phyloP scores from a whole-genome alignment of 1,140 invertebrate genomes.

The Drosophila sechellia region DNA sequence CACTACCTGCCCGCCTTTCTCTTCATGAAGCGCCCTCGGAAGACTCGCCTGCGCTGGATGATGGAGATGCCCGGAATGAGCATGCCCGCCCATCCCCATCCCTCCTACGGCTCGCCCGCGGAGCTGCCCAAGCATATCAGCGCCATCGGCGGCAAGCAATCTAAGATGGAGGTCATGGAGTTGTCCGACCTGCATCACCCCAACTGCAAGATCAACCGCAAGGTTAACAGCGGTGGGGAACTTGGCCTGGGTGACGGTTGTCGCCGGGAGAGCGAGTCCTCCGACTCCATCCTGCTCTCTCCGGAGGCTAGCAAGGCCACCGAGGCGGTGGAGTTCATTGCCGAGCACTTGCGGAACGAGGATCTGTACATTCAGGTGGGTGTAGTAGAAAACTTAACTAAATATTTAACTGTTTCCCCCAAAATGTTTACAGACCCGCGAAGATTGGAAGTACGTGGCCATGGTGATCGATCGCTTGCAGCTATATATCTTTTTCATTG shows the following conservation, averaged over 20 bases:
- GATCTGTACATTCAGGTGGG: constrained; percentile 97
- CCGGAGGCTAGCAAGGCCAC: constrained; percentile 97
- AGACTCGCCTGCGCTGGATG: constrained; percentile 97
- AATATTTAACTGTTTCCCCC: no score
- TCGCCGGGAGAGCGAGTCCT: constrained; percentile 94
- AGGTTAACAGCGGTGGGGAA: constrained; percentile 89
- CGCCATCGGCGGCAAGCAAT: constrained; percentile 87
- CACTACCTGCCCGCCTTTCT: constrained; percentile 94
- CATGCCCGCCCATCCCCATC: constrained; percentile 90
- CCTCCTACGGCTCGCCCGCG: constrained; percentile 91
- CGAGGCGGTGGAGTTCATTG: constrained; percentile 98
- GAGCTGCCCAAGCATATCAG: constrained; percentile 92
- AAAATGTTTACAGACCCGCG: constrained; percentile 90
- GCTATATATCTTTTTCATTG: constrained; percentile 98
- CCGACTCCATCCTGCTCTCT: constrained; percentile 94
- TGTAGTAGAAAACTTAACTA: no score
- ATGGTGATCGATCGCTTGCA: constrained; percentile 99
- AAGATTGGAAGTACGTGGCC: constrained; percentile 99
- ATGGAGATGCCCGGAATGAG: constrained; percentile 97
- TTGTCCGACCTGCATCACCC: constrained; percentile 97
- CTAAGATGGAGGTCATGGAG: constrained; percentile 96
- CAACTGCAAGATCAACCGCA: constrained; percentile 97
- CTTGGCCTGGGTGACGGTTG: constrained; percentile 87
- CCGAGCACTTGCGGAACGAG: constrained; percentile 98
- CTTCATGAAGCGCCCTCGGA: constrained; percentile 96